phyloP scores from a whole-genome alignment of 2,888 invertebrate genomes.

The Cephus pygmeus region DNA sequence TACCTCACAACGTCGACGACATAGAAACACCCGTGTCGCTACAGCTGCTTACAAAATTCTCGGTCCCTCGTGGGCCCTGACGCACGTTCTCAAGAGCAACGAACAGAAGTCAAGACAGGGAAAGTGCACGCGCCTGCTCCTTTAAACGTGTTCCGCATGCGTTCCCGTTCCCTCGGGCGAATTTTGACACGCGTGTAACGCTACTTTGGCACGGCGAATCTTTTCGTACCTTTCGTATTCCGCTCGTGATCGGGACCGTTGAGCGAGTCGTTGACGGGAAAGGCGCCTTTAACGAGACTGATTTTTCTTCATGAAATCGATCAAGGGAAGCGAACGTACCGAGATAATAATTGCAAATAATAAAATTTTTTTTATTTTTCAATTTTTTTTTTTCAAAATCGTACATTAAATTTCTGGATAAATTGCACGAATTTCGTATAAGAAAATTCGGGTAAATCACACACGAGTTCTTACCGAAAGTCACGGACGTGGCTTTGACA shows the following conservation, averaged over 20 bases:
- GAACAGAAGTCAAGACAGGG: conserved; percentile 24
- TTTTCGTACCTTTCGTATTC: not conserved
- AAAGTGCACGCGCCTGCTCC: conserved; percentile 34
- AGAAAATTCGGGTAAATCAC: not conserved
- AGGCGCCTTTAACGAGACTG: conserved; percentile 3
- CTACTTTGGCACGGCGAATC: not conserved
- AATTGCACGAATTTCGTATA: not conserved
- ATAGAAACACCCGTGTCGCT: not conserved
- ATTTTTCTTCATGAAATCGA: not conserved
- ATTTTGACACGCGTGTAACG: conserved; percentile 25
- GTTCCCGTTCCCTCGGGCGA: conserved; percentile 29
- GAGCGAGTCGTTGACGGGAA: not conserved
- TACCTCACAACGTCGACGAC: conserved; percentile 4
- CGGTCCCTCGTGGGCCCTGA: not conserved
- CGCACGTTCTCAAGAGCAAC: conserved; percentile 1
- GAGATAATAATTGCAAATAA: too few species aligned
- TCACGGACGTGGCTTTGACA: not conserved
- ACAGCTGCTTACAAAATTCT: not conserved
- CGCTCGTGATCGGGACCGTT: not conserved
- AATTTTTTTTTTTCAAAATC: not conserved
- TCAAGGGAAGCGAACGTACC: not conserved
- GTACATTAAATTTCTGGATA: not conserved
- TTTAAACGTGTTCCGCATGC: conserved; percentile 49
- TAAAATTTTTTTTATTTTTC: not conserved
- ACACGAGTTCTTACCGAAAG: not conserved